Evolutionary conservation across 2,113 vertebrate species (phyloP).

Genomic region (Chamaetylas fuelleborni): DNA sequence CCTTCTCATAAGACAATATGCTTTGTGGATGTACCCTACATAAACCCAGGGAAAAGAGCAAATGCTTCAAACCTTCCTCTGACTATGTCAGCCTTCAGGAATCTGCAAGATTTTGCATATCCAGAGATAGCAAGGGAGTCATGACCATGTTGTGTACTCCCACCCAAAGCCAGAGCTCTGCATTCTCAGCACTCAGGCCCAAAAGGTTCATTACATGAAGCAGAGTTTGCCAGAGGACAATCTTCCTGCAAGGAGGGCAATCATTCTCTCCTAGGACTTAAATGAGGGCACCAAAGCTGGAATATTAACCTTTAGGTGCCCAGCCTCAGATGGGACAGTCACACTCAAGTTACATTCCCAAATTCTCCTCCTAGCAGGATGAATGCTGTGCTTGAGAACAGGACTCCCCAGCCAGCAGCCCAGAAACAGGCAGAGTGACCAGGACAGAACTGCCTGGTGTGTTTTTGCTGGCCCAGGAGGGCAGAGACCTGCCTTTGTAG

Average conservation of each 20-base stretch:
- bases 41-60: background rate
- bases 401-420: background rate
- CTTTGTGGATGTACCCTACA: background rate
- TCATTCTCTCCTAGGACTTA: background rate
- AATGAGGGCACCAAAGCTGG: background rate
- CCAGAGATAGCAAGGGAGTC: constrained; percentile 20
- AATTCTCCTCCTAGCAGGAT: background rate
- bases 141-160: background rate
- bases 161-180: constrained; percentile 30
- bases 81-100: background rate
- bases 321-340: background rate
- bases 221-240: background rate
- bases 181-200: background rate
- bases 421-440: background rate
- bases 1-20: background rate
- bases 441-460: background rate
- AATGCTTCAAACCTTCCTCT: background rate
- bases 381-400: background rate
- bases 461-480: background rate
- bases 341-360: background rate
- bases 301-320: background rate
- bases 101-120: constrained; percentile 26
- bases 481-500: background rate
- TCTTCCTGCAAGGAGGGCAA: background rate
- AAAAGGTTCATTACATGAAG: background rate